These are phyloP conservation scores for Phalacrocorax aristotelis DNA, from an alignment of 2,113 vertebrate genomes.

Conservation along the genomic window DNA sequence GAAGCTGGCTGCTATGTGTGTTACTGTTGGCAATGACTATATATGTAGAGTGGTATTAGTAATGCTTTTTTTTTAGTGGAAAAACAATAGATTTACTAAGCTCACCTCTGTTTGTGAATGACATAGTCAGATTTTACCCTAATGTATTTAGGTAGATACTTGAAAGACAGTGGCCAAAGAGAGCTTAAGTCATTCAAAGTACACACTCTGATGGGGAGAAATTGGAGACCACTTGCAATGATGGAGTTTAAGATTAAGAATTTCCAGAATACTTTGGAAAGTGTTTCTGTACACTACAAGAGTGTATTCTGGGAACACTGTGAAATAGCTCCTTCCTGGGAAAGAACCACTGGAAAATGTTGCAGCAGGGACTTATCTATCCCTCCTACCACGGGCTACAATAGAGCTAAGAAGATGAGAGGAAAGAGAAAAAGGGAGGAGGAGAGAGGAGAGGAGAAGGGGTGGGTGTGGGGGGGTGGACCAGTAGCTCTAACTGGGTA, in stretches of 20 bases:
- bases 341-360: neutral
- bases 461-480: too few relatives aligned
- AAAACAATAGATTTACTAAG: neutral
- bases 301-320: neutral
- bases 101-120: neutral
- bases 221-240: neutral
- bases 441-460: too few relatives aligned
- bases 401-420: neutral
- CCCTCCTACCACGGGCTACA: neutral
- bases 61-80: neutral
- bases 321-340: neutral
- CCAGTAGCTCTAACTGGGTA: neutral
- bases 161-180: neutral
- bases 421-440: neutral
- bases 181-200: neutral
- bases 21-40: slow-evolving; percentile 35
- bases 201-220: neutral
- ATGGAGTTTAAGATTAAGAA: neutral
- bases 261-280: slow-evolving; percentile 1
- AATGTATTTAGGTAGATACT: neutral
- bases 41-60: slow-evolving; percentile 1
- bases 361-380: neutral
- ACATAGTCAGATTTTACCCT: neutral
- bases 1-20: slow-evolving; percentile 28
- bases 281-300: neutral